Evolutionary conservation across 2,113 vertebrate genomes (phyloP).

Genomic region (Toxotes chatareus): DNA sequence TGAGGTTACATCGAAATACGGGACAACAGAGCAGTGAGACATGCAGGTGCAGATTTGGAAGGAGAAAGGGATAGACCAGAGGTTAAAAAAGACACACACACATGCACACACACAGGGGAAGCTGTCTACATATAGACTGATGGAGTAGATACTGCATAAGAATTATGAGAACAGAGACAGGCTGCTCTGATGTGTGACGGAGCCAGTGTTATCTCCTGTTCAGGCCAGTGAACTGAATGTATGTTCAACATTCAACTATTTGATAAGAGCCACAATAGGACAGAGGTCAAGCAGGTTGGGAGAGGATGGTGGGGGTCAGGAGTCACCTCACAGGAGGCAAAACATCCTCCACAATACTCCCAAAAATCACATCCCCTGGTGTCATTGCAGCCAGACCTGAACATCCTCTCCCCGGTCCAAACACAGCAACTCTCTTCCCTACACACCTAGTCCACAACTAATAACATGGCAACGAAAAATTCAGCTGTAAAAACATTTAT

Average conservation of each 20-base stretch:
- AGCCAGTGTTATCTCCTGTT: slow-evolving; percentile 47
- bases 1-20: background rate
- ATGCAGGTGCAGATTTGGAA: slow-evolving; percentile 12
- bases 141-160: slow-evolving; percentile 16
- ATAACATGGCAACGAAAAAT: slow-evolving; percentile 14
- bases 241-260: slow-evolving; percentile 53
- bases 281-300: slow-evolving; percentile 67
- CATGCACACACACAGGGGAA: background rate
- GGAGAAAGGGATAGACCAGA: slow-evolving; percentile 7
- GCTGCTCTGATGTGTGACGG: slow-evolving; percentile 4
- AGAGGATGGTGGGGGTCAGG: slow-evolving; percentile 80
- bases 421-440: slow-evolving; percentile 63
- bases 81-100: background rate
- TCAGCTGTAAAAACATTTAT: slow-evolving; percentile 40
- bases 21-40: background rate
- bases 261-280: slow-evolving; percentile 68
- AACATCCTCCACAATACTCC: slow-evolving; percentile 77
- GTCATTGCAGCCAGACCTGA: slow-evolving; percentile 64
- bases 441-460: slow-evolving; percentile 48
- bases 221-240: slow-evolving; percentile 24
- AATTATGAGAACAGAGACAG: slow-evolving; percentile 29
- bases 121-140: background rate
- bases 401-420: slow-evolving; percentile 77
- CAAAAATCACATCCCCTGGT: slow-evolving; percentile 74
- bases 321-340: slow-evolving; percentile 81